phyloP scores from a whole-genome alignment of 2,797 vertebrate species.

The Coregonus suidteri region DNA sequence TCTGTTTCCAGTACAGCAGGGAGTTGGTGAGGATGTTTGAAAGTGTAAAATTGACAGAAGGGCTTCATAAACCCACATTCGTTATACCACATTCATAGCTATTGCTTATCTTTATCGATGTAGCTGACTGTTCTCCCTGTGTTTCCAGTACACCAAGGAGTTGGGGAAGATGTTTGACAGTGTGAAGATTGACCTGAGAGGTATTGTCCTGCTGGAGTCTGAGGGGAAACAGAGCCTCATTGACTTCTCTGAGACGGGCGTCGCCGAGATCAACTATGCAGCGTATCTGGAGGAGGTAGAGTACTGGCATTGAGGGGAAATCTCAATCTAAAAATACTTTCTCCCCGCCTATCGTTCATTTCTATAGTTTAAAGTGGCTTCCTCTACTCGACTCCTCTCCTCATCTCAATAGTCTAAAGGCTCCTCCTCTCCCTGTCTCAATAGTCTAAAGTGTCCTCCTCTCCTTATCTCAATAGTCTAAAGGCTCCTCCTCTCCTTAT shows the following conservation, averaged over 20 bases:
- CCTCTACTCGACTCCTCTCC: too few relatives aligned
- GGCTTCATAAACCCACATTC: too few relatives aligned
- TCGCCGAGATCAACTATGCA: constrained; percentile 83
- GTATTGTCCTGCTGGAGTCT: constrained; percentile 81
- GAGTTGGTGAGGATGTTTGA: too few relatives aligned
- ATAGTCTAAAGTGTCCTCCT: too few relatives aligned
- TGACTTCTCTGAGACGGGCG: constrained; percentile 81
- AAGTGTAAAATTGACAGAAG: too few relatives aligned
- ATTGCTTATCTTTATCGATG: background rate
- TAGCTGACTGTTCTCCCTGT: background rate
- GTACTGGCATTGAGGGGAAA: background rate
- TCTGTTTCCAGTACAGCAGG: too few relatives aligned
- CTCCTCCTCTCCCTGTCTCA: too few relatives aligned
- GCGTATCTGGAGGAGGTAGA: constrained; percentile 87
- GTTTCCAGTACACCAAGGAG: constrained; percentile 81
- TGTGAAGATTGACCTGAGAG: constrained; percentile 81
- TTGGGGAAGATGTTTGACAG: constrained; percentile 76
- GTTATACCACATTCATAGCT: background rate
- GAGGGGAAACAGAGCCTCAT: constrained; percentile 83
- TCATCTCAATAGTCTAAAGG: too few relatives aligned
- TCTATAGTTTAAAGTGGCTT: background rate
- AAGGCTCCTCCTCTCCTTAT: too few relatives aligned
- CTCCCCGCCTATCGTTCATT: background rate
- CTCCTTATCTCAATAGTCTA: too few relatives aligned
- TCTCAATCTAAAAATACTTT: too few relatives aligned